Evolutionary conservation across 2,113 vertebrate species (phyloP).

Genomic region (Sceloporus undulatus): DNA sequence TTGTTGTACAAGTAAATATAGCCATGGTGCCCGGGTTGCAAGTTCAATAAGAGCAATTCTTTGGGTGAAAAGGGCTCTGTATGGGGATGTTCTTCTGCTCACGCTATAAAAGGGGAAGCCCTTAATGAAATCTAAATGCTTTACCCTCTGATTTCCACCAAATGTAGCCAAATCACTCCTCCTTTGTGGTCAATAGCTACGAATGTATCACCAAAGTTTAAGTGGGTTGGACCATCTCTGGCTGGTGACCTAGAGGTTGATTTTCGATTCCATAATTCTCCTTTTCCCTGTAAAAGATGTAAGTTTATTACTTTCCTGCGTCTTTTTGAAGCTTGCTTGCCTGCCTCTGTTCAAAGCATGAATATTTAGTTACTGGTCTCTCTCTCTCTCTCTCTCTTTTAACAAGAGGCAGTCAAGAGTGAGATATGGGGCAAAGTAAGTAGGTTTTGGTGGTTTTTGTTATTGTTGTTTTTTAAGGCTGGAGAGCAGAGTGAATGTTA

Average conservation of each 20-base stretch:
- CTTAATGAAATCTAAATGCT: no score
- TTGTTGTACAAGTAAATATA: background rate
- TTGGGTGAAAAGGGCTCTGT: background rate
- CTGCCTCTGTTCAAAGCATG: background rate
- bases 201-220: no score
- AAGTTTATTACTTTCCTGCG: background rate
- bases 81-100: background rate
- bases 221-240: no score
- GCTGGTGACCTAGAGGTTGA: background rate
- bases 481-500: background rate
- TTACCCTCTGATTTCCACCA: no score
- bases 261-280: background rate
- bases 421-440: background rate
- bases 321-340: background rate
- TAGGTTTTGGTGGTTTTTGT: background rate
- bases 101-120: no score
- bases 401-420: constrained; percentile 38
- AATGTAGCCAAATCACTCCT: no score
- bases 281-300: background rate
- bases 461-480: background rate
- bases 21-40: background rate
- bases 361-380: background rate
- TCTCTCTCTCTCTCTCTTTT: constrained; percentile 2
- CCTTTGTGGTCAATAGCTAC: no score
- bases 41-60: background rate